These are phyloP conservation scores for Orycteropus afer DNA, from an alignment of 2,113 vertebrate species.

Conservation along the genomic window DNA sequence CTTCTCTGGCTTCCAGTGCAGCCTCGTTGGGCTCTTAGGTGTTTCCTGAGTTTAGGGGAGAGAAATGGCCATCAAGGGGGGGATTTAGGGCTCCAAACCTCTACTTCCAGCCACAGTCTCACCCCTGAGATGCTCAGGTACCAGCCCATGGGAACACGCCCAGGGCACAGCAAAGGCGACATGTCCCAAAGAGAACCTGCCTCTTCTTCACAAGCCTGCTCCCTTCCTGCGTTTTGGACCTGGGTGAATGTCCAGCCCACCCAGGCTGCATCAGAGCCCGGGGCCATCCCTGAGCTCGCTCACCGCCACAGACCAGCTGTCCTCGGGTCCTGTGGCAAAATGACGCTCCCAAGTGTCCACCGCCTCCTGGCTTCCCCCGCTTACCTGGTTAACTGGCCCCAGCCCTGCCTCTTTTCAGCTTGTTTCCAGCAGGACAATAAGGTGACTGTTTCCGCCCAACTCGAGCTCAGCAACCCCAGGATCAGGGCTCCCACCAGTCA, in stretches of 20 bases:
- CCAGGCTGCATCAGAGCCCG: background rate
- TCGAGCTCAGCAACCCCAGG: too few relatives aligned
- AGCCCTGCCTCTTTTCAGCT: background rate
- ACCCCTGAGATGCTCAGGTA: background rate
- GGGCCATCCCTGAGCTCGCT: background rate
- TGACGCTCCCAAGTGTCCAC: too few relatives aligned
- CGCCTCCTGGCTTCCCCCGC: too few relatives aligned
- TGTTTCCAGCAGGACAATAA: too few relatives aligned
- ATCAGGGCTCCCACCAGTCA: accelerated
- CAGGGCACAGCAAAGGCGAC: background rate
- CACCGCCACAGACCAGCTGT: accelerated
- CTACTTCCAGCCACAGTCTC: too few relatives aligned
- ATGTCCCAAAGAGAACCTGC: too few relatives aligned
- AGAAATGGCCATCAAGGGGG: background rate
- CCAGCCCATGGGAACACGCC: background rate
- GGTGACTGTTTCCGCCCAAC: too few relatives aligned
- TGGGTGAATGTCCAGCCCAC: background rate
- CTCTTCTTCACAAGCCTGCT: background rate
- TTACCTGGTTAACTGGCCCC: background rate
- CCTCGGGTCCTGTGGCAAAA: background rate
- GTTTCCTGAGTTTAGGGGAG: background rate
- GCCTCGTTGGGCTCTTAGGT: background rate
- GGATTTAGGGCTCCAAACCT: background rate
- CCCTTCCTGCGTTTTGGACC: background rate
- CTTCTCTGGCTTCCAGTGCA: background rate